Percentiles rank a stretch among this genome's conserved stretches.
Evolutionary conservation across 2,797 vertebrate genomes (phyloP).

Genomic region (Chiloscyllium punctatum): DNA sequence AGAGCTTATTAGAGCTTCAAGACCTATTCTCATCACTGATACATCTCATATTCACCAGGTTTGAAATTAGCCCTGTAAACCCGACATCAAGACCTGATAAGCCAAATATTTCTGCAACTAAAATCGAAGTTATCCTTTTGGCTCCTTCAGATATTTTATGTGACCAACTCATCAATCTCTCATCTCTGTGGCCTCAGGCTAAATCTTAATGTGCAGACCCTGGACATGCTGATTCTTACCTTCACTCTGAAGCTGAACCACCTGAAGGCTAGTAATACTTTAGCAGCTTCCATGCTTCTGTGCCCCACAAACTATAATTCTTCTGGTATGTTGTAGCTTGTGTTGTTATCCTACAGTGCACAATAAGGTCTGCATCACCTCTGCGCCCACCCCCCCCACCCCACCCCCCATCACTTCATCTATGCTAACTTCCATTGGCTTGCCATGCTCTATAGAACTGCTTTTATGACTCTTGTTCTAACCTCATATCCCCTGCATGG

Average conservation of each 20-base stretch:
- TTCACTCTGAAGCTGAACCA: background rate
- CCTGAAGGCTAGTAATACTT: background rate
- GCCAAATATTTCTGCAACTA: background rate
- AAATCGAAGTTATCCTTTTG: background rate
- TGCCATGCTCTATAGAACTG: background rate
- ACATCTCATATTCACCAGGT: background rate
- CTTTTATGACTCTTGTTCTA: background rate
- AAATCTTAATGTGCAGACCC: background rate
- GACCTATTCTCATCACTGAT: background rate
- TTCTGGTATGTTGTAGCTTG: background rate
- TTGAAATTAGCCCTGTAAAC: background rate
- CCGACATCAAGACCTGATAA: background rate
- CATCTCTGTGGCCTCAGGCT: background rate
- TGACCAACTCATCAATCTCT: background rate
- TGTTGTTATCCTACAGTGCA: background rate
- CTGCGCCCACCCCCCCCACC: background rate
- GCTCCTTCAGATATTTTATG: background rate
- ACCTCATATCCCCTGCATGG: background rate
- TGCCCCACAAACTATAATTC: background rate
- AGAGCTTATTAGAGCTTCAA: background rate
- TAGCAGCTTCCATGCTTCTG: background rate
- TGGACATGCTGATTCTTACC: background rate
- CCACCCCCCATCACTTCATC: background rate
- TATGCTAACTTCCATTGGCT: background rate
- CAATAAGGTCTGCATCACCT: background rate